These are phyloP conservation scores for Elegia similella DNA, from an alignment of 2,888 invertebrate species.

Conservation along the genomic window DNA sequence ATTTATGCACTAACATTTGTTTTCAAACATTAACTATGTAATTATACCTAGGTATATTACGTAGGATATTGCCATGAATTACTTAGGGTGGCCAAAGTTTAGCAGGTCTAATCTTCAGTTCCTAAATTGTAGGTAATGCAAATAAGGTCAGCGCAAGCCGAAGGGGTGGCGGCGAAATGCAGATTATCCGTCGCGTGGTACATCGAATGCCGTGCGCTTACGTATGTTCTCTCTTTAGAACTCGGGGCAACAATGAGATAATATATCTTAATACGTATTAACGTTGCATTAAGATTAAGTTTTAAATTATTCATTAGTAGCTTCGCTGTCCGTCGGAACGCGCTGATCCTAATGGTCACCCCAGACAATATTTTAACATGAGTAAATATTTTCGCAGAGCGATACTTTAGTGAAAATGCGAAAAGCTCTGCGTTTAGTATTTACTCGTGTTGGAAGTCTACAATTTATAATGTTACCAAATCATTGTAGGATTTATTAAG, in stretches of 20 bases:
- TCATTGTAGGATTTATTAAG: constrained; percentile 20
- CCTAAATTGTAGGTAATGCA: not conserved
- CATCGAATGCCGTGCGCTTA: no score
- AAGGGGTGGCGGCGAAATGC: no score
- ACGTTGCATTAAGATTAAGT: no score
- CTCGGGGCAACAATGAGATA: no score
- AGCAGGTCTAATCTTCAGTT: constrained; percentile 7
- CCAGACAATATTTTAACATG: not conserved
- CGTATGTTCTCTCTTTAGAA: no score
- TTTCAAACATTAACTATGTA: not conserved
- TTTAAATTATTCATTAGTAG: no score
- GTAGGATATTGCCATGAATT: not conserved
- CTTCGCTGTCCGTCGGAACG: no score
- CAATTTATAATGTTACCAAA: constrained; percentile 25
- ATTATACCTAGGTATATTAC: not conserved
- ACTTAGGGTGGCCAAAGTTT: not conserved
- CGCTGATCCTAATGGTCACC: not conserved
- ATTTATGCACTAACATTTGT: not conserved
- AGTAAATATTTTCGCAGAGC: not conserved
- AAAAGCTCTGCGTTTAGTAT: not conserved
- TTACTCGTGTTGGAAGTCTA: not conserved
- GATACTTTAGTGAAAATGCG: not conserved
- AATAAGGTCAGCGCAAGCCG: not conserved
- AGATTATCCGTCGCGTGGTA: no score
- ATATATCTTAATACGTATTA: no score